Conservation (phyloP, 1,140 invertebrate genomes). For the Lamellibrachia luymesi region DNA sequence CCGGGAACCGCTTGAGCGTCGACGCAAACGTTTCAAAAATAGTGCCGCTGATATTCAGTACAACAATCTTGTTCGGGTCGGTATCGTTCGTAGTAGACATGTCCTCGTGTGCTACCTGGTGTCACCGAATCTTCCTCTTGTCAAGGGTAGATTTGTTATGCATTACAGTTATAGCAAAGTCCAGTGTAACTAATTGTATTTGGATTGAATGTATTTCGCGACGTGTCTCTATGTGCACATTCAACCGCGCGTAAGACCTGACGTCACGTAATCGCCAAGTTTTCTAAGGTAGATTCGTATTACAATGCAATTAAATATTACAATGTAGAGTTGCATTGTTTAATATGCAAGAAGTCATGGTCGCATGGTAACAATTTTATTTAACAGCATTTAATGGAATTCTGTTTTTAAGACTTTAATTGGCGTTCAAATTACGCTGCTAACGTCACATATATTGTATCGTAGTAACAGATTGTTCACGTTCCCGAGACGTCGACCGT, state of each 20-base stretch:
- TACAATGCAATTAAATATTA: too few relatives aligned
- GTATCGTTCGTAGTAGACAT: not conserved
- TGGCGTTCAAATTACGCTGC: not conserved
- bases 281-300: too few relatives aligned
- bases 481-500: not conserved
- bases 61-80: not conserved
- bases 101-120: not conserved
- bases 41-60: not conserved
- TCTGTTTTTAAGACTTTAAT: not conserved
- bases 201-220: not conserved
- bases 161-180: not conserved
- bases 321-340: not conserved
- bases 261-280: not conserved
- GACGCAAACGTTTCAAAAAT: not conserved
- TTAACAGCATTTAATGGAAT: not conserved
- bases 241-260: not conserved
- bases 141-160: not conserved
- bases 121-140: not conserved
- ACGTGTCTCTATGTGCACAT: not conserved
- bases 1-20: not conserved
- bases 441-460: not conserved
- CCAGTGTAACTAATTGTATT: not conserved
- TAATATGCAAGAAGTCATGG: not conserved
- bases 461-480: not conserved
- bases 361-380: not conserved